Base-by-base conservation (phyloP, 1,140 invertebrate genomes). In the Macrotrachela quadricornifera region DNA sequence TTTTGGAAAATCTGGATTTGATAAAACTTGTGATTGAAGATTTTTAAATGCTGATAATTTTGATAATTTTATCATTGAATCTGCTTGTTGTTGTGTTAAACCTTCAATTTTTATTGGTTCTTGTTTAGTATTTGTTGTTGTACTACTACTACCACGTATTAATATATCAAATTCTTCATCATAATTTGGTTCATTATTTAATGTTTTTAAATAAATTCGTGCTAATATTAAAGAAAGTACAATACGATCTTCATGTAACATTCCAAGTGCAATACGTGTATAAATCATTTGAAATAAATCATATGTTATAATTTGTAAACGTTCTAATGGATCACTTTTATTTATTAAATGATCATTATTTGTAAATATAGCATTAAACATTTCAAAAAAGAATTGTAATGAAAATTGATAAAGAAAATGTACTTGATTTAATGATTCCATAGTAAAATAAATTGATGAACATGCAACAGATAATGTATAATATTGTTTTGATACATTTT, bases 371-470 rank as follows among this genome's bases (percentile, higher is more conserved):
- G 83, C 86, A 49, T 81, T 86, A 71, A 97, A 99, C 60, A 99
- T 96, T 58, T 96, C 90, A 61, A 99, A 72, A 75, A 99, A 95
- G 79, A 99, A 97, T 68, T 97, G 87, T 16, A 99, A 73, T 0
- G 91, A 96, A 67, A 95, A 99, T 64, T 97, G 91, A 70, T 99
- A 99, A 46, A 99, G 71, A 78, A 95, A 96, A 71, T 97, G 91
- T 17, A 99, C 66, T 58, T 94, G 88, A 66, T 94, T 85, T 36
- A 96, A 72, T 52, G 83, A 84, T 62, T 96, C 87, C 79, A 95
- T 83, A 0, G 86, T 95, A 69, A 97, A 97, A 71, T 96, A 99
- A 62, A 97, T 96, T 63, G 86, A 91, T 62, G 85, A 91, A 71
- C 94, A 99, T 6, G 91, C 88, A 71, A 83, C 71, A 17, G 92